Conservation (phyloP, 2,113 vertebrate genomes). For the Passer montanus region DNA sequence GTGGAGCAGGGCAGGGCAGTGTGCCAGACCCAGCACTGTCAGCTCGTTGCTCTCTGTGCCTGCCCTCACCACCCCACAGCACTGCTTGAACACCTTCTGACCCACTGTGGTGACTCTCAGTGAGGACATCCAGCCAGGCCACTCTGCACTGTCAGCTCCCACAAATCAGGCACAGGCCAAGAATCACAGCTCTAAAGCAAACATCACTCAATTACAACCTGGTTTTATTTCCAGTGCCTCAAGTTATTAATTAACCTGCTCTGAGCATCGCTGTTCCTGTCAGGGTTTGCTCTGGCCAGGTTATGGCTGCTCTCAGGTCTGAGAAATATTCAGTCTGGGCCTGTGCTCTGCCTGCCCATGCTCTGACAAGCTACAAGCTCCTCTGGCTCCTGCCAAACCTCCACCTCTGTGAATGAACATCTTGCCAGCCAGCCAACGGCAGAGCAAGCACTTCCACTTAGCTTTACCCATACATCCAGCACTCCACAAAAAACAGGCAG, state of each 20-base stretch:
- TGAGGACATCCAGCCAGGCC: background rate
- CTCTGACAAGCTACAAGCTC: background rate
- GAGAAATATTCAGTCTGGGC: background rate
- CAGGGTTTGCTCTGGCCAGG: background rate
- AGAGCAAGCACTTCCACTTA: background rate
- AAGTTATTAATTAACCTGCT: slow-evolving; percentile 22
- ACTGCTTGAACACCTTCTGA: background rate
- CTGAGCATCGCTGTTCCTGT: background rate
- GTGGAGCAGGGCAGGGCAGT: background rate
- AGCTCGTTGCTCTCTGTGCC: background rate
- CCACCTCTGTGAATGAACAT: background rate
- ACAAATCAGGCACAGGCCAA: background rate
- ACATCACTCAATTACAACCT: background rate
- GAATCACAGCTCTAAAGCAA: slow-evolving; percentile 25
- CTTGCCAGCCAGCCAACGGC: background rate
- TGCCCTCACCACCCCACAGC: background rate
- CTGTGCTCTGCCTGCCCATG: background rate
- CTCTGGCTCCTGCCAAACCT: background rate
- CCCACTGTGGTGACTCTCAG: accelerated
- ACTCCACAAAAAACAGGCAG: background rate
- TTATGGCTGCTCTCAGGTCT: background rate
- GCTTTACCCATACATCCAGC: background rate
- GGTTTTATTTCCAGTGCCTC: background rate
- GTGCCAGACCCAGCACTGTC: background rate
- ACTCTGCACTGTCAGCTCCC: background rate